A percentile compares a stretch with the other conserved stretches of the same genome.
phyloP scores from a whole-genome alignment of 2,797 vertebrate genomes.

The Miopithecus talapoin region DNA sequence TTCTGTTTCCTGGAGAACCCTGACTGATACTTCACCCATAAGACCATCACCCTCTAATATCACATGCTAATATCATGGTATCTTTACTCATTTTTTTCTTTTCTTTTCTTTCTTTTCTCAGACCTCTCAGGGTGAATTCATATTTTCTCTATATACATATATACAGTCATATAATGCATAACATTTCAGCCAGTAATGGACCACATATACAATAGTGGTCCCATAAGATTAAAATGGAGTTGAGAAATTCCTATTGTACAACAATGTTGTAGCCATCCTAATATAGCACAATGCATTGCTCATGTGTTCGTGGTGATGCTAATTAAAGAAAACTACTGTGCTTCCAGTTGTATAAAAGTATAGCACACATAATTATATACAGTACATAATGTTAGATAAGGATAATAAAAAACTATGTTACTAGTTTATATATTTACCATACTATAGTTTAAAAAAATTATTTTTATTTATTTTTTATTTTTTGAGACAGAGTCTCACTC shows the following conservation, averaged over 20 bases:
- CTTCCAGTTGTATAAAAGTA: neutral
- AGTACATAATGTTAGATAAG: neutral
- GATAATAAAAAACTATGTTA: neutral
- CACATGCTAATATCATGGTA: neutral
- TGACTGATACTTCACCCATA: neutral
- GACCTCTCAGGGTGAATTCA: too few relatives aligned
- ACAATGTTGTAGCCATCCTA: neutral
- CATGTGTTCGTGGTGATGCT: neutral
- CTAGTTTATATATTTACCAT: neutral
- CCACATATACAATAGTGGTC: neutral
- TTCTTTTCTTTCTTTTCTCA: too few relatives aligned
- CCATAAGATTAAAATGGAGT: neutral
- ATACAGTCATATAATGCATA: neutral
- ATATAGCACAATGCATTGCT: neutral
- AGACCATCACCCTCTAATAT: neutral
- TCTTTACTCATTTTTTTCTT: neutral
- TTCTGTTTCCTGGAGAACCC: neutral
- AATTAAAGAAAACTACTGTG: neutral
- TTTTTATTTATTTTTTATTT: too few relatives aligned
- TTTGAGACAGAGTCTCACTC: too few relatives aligned
- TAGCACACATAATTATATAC: neutral
- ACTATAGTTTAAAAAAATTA: neutral
- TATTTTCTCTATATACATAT: neutral
- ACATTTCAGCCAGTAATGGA: neutral
- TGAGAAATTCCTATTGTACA: neutral